Percentiles rank a stretch among this genome's conserved stretches.
Evolutionary conservation across 2,797 vertebrate species (phyloP).

Genomic region (Channallabes apus): DNA sequence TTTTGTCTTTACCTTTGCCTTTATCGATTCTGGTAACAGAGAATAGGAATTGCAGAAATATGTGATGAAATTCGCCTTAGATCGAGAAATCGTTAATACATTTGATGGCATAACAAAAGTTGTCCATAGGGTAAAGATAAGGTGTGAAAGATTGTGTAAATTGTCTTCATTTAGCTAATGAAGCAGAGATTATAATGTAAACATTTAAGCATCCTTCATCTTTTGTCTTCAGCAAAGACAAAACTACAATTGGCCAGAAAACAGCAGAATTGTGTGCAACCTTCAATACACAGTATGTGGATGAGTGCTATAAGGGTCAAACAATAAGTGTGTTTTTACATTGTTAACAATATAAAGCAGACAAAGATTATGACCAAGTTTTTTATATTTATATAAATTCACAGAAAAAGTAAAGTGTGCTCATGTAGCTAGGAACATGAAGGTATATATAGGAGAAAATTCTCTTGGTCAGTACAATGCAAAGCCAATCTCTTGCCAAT

Average conservation of each 20-base stretch:
- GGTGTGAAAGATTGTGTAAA: neutral
- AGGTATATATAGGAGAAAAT: no score
- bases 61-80: neutral
- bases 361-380: no score
- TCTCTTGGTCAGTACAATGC: no score
- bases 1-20: neutral
- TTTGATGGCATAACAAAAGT: neutral
- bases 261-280: neutral
- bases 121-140: neutral
- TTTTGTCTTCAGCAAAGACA: neutral
- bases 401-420: neutral
- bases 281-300: neutral
- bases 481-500: no score
- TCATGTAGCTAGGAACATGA: no score
- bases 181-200: slow-evolving; percentile 7
- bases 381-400: neutral
- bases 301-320: neutral
- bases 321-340: neutral
- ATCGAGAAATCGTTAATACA: neutral
- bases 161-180: slow-evolving; percentile 24
- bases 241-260: neutral
- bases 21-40: neutral
- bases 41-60: neutral
- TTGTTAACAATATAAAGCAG: neutral
- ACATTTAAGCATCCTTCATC: neutral